These are phyloP conservation scores for Perithous albicinctus DNA, from an alignment of 2,888 invertebrate genomes.

Conservation along the genomic window DNA sequence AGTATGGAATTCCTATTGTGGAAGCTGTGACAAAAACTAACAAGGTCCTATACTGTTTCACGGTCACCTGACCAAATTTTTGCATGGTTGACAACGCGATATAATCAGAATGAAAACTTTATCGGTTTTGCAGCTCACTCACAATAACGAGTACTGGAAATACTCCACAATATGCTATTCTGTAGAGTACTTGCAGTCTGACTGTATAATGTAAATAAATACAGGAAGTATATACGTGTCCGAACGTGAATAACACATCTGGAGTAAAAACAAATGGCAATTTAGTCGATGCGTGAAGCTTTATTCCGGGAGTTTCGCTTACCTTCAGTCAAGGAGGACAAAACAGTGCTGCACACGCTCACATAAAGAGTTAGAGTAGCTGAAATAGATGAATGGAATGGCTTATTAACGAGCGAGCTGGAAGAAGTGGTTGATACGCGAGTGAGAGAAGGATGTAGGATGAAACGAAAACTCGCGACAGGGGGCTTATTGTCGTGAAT, in stretches of 20 bases:
- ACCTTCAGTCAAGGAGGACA: constrained; percentile 34
- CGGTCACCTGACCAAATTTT: too few relatives aligned
- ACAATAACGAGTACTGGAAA: neutral
- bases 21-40: too few relatives aligned
- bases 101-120: too few relatives aligned
- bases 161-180: too few relatives aligned
- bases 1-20: too few relatives aligned
- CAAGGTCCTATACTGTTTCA: too few relatives aligned
- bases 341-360: neutral
- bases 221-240: neutral
- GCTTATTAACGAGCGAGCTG: constrained; percentile 52
- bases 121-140: neutral
- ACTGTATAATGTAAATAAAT: neutral
- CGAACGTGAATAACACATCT: constrained; percentile 66
- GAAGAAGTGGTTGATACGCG: constrained; percentile 35
- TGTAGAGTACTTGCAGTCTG: too few relatives aligned
- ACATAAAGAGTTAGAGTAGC: neutral
- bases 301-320: constrained; percentile 47
- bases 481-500: constrained; percentile 64
- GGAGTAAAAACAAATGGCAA: constrained; percentile 70
- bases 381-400: constrained; percentile 31
- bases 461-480: constrained; percentile 25
- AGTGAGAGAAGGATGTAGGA: neutral
- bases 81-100: too few relatives aligned
- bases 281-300: constrained; percentile 67